Conservation (phyloP, 2,888 invertebrate species). For the Ormia ochracea region DNA sequence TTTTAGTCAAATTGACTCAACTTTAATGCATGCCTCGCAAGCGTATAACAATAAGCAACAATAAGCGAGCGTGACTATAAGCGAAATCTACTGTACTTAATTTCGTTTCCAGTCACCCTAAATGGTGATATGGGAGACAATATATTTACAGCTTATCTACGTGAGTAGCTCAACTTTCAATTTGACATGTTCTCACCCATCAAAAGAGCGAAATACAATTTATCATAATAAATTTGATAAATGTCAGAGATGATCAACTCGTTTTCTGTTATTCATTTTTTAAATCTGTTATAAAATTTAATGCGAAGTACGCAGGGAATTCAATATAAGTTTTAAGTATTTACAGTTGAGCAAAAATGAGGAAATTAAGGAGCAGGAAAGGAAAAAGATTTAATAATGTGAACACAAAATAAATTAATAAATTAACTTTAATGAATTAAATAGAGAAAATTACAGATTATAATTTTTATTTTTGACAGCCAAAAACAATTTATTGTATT, state of each 20-base stretch:
- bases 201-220: conserved; percentile 15
- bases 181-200: conserved; percentile 11
- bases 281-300: conserved; percentile 12
- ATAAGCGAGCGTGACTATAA: too few relatives aligned
- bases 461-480: too few relatives aligned
- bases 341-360: not conserved
- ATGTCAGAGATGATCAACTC: conserved; percentile 31
- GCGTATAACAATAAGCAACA: too few relatives aligned
- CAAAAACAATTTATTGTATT: too few relatives aligned
- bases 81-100: too few relatives aligned
- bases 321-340: not conserved
- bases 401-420: not conserved
- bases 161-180: not conserved
- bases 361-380: not conserved
- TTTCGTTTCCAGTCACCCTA: conserved; percentile 10
- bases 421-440: not conserved
- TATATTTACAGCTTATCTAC: conserved; percentile 2
- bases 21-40: too few relatives aligned
- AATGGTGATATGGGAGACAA: not conserved
- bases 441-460: too few relatives aligned
- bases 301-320: conserved; percentile 11
- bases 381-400: not conserved
- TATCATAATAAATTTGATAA: conserved; percentile 47
- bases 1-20: too few relatives aligned
- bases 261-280: not conserved